A percentile compares a stretch with the other conserved stretches of the same genome.
phyloP scores from a whole-genome alignment of 2,888 invertebrate genomes.

The Parapristionchus giblindavisi region DNA sequence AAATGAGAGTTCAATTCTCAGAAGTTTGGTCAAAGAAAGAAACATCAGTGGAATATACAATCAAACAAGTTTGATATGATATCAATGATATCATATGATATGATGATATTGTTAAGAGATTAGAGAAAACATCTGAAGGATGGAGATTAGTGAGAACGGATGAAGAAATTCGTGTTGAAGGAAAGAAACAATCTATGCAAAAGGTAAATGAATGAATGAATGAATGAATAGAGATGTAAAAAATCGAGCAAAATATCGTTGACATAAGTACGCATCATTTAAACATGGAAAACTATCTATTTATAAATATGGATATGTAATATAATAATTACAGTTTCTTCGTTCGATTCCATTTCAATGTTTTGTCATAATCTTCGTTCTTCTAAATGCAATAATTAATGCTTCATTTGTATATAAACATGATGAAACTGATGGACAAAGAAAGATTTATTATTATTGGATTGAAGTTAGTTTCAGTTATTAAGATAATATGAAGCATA shows the following conservation, averaged over 20 bases:
- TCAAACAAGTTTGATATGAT: slow-evolving; percentile 53
- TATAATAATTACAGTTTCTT: slow-evolving; percentile 42
- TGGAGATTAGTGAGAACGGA: slow-evolving; percentile 96
- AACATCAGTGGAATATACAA: slow-evolving; percentile 62
- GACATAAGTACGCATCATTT: background rate
- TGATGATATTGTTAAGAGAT: slow-evolving; percentile 43
- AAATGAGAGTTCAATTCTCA: slow-evolving; percentile 92
- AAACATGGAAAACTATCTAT: background rate
- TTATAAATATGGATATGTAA: background rate
- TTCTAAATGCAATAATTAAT: slow-evolving; percentile 93
- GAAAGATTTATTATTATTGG: slow-evolving; percentile 62
- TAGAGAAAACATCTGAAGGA: slow-evolving; percentile 87
- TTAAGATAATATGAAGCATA: background rate
- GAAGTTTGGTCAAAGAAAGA: slow-evolving; percentile 86
- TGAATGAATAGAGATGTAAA: too few species aligned
- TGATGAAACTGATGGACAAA: slow-evolving; percentile 76
- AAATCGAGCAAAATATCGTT: slow-evolving; percentile 15
- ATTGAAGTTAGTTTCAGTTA: slow-evolving; percentile 62
- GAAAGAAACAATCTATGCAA: slow-evolving; percentile 47
- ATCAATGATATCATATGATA: background rate
- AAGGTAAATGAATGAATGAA: slow-evolving; percentile 40
- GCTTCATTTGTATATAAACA: slow-evolving; percentile 95
- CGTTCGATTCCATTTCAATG: slow-evolving; percentile 81
- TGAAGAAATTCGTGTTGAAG: slow-evolving; percentile 72
- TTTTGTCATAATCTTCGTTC: slow-evolving; percentile 87